A percentile compares a stretch with the other conserved stretches of the same genome.
Evolutionary conservation across 2,113 vertebrate species (phyloP).

Genomic region (Notothenia rossii): DNA sequence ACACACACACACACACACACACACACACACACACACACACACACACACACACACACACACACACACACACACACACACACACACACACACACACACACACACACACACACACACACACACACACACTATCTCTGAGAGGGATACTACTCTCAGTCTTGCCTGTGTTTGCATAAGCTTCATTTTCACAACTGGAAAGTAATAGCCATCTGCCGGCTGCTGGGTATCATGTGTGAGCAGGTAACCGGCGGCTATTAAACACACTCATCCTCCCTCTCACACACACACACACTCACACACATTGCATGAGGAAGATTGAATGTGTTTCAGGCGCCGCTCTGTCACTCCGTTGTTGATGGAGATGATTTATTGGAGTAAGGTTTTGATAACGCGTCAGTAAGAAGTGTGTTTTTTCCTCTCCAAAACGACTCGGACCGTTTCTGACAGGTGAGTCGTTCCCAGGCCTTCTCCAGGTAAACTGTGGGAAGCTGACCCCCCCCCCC

Average conservation of each 20-base stretch:
- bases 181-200: constrained; percentile 86
- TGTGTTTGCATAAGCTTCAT: constrained; percentile 84
- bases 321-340: constrained; percentile 61
- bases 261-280: not conserved
- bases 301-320: constrained; percentile 59
- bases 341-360: constrained; percentile 53
- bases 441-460: constrained; percentile 69
- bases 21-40: constrained; percentile 60
- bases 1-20: constrained; percentile 39
- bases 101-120: constrained; percentile 49
- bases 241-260: constrained; percentile 79
- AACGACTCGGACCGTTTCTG: not conserved
- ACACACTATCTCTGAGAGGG: constrained; percentile 71
- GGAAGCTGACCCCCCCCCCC: constrained; percentile 34
- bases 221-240: constrained; percentile 83
- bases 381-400: constrained; percentile 30
- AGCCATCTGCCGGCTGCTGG: constrained; percentile 81
- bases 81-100: constrained; percentile 54
- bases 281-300: constrained; percentile 30
- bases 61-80: constrained; percentile 52
- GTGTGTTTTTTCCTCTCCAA: constrained; percentile 4
- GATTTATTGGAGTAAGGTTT: constrained; percentile 65
- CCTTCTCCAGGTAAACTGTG: constrained; percentile 65
- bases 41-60: constrained; percentile 47
- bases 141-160: constrained; percentile 66